These are phyloP conservation scores for Pseudomyrmex cubaensis DNA, from an alignment of 1,140 invertebrate species.

Conservation along the genomic window DNA sequence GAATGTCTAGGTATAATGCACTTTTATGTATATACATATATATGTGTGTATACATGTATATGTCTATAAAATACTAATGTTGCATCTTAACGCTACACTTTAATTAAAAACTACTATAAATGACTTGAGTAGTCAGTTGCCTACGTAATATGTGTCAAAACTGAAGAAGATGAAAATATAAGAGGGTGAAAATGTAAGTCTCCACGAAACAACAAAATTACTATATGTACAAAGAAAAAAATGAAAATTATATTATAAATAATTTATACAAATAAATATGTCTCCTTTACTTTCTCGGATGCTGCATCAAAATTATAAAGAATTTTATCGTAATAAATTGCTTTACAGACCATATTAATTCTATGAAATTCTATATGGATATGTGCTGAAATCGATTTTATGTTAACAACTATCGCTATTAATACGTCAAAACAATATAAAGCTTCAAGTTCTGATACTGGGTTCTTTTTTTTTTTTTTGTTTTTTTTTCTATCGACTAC, in stretches of 20 bases:
- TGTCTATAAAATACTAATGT: too few relatives aligned
- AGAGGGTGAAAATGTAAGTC: too few relatives aligned
- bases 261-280: neutral
- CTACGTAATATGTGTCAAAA: too few relatives aligned
- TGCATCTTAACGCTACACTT: too few relatives aligned
- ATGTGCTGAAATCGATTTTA: slow-evolving; percentile 69
- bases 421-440: slow-evolving; percentile 62
- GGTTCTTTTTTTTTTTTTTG: neutral
- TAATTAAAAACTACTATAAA: too few relatives aligned
- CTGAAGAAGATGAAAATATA: too few relatives aligned
- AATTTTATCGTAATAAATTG: slow-evolving; percentile 3
- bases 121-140: too few relatives aligned
- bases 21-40: too few relatives aligned
- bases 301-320: slow-evolving; percentile 11
- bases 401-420: slow-evolving; percentile 60
- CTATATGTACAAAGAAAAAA: too few relatives aligned
- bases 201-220: too few relatives aligned
- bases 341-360: slow-evolving; percentile 17
- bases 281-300: neutral
- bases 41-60: too few relatives aligned
- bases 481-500: slow-evolving; percentile 10
- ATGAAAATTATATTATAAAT: neutral
- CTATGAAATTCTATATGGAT: slow-evolving; percentile 62
- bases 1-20: too few relatives aligned
- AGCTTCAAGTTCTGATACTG: slow-evolving; percentile 49